Base-by-base conservation (phyloP, 2,797 vertebrate genomes). In the Microchirus variegatus region DNA sequence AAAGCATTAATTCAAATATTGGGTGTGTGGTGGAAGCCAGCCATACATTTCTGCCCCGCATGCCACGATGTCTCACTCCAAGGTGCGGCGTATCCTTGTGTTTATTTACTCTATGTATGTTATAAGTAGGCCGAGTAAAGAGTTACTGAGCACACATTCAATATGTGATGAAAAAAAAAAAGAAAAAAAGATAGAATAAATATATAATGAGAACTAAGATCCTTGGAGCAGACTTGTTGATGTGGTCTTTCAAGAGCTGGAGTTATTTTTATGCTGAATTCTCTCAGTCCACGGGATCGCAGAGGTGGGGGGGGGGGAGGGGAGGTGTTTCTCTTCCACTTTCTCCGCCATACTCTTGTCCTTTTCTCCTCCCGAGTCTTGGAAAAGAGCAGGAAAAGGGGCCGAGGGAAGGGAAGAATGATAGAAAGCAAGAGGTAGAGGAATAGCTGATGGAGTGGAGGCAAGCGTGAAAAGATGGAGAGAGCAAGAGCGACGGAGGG, bases 321-420 rank as follows among this genome's bases (percentile, higher is more conserved):
- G 41, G 41, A 42, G 41, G 12, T 81, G 61, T 81, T 60, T 82
- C 66, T 75, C 69, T 81, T 83, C 73, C 76, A 61, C 59, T 60
- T 62, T 70, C 75, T 75, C 75, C 73, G 68, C 79, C 81, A 75
- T 87, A 74, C 73, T 83, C 82, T 77, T 77, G 67, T 86, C 75
- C 77, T 55, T 83, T 77, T 63, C 70, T 84, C 77, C 70, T 78
- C 63, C 63, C 70, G 62, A 49, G 56, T 85, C 70, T 5, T 36
- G 1, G 59, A 45, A 22, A 53, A 37, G 73, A 55, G 60, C 59
- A 73, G 52, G 53, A 59, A 61, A 75, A 67, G 59, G 67, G 72
- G 40, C 45, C 10, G 14, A 14, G 43, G 52, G n/a, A n/a, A 50
- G 63, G 49, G 59, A 58, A 59, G 74, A 86, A 73, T 63, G 79